These are phyloP conservation scores for Lamellibrachia luymesi DNA, from an alignment of 1,140 invertebrate genomes.

Conservation along the genomic window DNA sequence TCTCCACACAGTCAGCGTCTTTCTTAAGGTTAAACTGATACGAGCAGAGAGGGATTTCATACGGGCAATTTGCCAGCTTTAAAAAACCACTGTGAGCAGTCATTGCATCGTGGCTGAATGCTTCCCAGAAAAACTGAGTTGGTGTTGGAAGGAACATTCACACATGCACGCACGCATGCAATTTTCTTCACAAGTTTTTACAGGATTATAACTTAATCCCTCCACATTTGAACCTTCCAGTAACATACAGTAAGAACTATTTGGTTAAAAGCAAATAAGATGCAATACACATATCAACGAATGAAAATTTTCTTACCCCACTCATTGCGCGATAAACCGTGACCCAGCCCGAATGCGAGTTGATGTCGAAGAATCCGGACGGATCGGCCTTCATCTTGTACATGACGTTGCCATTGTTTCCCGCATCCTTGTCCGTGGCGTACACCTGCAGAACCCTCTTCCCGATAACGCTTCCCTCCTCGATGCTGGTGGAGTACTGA, in stretches of 20 bases:
- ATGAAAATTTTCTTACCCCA: constrained; percentile 22
- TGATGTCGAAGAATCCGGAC: constrained; percentile 27
- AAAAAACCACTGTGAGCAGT: no score
- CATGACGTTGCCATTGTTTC: constrained; percentile 28
- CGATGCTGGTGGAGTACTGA: constrained; percentile 93
- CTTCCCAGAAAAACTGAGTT: no score
- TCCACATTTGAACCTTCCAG: background rate
- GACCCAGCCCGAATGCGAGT: constrained; percentile 26
- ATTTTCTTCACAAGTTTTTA: background rate
- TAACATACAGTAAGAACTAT: background rate
- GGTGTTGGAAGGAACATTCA: no score
- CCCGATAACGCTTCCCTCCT: constrained; percentile 97
- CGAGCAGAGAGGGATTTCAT: no score
- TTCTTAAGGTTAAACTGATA: no score
- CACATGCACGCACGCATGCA: no score
- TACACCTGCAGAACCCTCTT: constrained; percentile 94
- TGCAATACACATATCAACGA: constrained; percentile 5
- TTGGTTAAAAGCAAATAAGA: background rate
- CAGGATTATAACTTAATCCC: background rate
- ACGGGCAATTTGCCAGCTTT: no score
- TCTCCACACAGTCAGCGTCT: no score
- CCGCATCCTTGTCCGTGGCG: constrained; percentile 43
- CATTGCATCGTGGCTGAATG: no score
- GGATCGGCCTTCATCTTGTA: constrained; percentile 26
- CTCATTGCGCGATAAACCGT: constrained; percentile 61